Evolutionary conservation across 2,888 invertebrate species (phyloP).

Genomic region (Melanotus villosus): DNA sequence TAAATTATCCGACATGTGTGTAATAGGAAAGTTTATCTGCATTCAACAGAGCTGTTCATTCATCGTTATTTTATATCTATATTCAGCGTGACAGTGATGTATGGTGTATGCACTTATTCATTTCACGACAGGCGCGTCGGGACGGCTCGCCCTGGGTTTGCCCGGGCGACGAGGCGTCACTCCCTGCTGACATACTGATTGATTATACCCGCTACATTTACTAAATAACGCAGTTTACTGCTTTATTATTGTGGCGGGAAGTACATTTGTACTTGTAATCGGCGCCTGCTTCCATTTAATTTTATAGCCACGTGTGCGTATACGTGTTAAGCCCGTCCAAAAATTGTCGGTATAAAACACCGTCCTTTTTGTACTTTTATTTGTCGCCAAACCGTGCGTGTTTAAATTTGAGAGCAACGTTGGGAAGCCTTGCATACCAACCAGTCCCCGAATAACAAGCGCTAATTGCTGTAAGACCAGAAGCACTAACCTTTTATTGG

Average conservation of each 20-base stretch:
- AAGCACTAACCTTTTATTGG: slow-evolving; percentile 52
- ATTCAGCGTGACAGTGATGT: slow-evolving; percentile 69
- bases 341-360: not conserved
- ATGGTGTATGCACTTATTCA: slow-evolving; percentile 69
- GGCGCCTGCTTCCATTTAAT: slow-evolving; percentile 25
- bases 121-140: slow-evolving; percentile 63
- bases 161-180: slow-evolving; percentile 62
- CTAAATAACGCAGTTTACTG: slow-evolving; percentile 67
- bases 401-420: slow-evolving; percentile 41
- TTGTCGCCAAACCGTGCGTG: slow-evolving; percentile 25
- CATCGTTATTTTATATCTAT: slow-evolving; percentile 70
- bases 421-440: slow-evolving; percentile 47
- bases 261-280: slow-evolving; percentile 53
- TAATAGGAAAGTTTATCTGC: slow-evolving; percentile 69
- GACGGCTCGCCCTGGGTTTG: slow-evolving; percentile 61
- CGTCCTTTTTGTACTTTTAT: not conserved
- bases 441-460: slow-evolving; percentile 47
- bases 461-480: slow-evolving; percentile 59
- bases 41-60: slow-evolving; percentile 68
- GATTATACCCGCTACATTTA: slow-evolving; percentile 67
- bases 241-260: slow-evolving; percentile 63
- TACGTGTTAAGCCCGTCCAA: not conserved
- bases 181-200: slow-evolving; percentile 66
- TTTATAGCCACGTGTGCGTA: slow-evolving; percentile 15
- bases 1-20: slow-evolving; percentile 68